Percentiles rank a stretch among this genome's conserved stretches.
These are phyloP conservation scores for Leptoteleia sp. DNA, from an alignment of 1,140 invertebrate species.

Conservation along the genomic window DNA sequence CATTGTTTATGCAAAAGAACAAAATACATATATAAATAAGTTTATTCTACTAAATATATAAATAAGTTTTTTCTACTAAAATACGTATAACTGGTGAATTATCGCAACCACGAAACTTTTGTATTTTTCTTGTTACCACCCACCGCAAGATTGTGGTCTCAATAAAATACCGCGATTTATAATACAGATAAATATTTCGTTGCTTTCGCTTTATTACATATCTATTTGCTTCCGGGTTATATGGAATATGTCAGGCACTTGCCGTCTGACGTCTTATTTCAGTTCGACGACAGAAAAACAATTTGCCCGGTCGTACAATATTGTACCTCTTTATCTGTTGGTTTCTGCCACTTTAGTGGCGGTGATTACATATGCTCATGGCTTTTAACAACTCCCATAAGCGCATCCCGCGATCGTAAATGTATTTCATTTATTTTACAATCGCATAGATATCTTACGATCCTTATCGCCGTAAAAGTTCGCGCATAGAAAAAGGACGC, in stretches of 20 bases:
- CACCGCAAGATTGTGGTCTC: background rate
- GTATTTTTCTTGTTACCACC: background rate
- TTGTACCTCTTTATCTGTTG: constrained; percentile 21
- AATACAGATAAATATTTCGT: constrained; percentile 8
- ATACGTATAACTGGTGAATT: too few species aligned
- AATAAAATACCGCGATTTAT: constrained; percentile 3
- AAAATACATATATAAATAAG: too few species aligned
- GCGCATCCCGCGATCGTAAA: constrained; percentile 43
- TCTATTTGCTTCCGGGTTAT: constrained; percentile 8
- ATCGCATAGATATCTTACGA: constrained; percentile 31
- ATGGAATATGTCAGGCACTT: constrained; percentile 15
- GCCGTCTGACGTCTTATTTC: constrained; percentile 25
- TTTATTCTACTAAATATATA: too few species aligned
- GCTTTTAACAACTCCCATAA: constrained; percentile 48
- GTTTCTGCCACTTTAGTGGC: constrained; percentile 24
- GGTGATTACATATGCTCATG: constrained; percentile 45
- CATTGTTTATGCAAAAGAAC: too few species aligned
- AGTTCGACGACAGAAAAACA: constrained; percentile 29
- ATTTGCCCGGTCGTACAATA: constrained; percentile 23
- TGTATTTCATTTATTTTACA: constrained; percentile 52
- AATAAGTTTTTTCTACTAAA: too few species aligned
- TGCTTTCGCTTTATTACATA: background rate
- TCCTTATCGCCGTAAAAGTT: constrained; percentile 34
- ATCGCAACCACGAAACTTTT: too few species aligned
- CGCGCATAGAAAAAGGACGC: constrained; percentile 2